Conservation (phyloP, 1,140 invertebrate species). For the Heliconius eleuchia region DNA sequence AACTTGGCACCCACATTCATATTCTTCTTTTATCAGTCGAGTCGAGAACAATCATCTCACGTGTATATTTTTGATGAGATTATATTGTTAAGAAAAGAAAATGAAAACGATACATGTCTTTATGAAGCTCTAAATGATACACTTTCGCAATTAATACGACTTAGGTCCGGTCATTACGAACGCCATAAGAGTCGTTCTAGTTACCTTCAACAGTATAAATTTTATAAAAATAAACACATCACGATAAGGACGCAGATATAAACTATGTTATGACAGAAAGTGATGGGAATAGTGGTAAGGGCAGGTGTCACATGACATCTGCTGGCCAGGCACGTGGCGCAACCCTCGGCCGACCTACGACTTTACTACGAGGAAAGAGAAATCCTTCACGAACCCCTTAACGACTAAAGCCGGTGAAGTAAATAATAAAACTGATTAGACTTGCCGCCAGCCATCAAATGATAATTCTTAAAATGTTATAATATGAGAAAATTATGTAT, state of each 20-base stretch:
- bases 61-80: no score
- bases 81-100: no score
- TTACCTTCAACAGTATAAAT: constrained; percentile 78
- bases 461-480: background rate
- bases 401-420: background rate
- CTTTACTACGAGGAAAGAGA: constrained; percentile 63
- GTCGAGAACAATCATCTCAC: no score
- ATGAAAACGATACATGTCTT: background rate
- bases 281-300: constrained; percentile 68
- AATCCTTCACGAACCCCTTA: constrained; percentile 45
- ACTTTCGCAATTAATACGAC: constrained; percentile 62
- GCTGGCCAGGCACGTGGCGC: constrained; percentile 74
- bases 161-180: constrained; percentile 70
- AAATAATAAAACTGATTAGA: background rate
- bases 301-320: constrained; percentile 79
- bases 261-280: constrained; percentile 56
- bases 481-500: background rate
- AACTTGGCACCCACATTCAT: no score
- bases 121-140: background rate
- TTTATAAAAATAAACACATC: constrained; percentile 77
- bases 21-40: no score
- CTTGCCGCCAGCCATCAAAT: background rate
- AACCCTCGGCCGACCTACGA: constrained; percentile 71
- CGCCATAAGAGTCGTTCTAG: constrained; percentile 73
- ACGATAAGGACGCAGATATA: constrained; percentile 60